phyloP scores from a whole-genome alignment of 2,797 vertebrate genomes.

The Sandelia bainsii region DNA sequence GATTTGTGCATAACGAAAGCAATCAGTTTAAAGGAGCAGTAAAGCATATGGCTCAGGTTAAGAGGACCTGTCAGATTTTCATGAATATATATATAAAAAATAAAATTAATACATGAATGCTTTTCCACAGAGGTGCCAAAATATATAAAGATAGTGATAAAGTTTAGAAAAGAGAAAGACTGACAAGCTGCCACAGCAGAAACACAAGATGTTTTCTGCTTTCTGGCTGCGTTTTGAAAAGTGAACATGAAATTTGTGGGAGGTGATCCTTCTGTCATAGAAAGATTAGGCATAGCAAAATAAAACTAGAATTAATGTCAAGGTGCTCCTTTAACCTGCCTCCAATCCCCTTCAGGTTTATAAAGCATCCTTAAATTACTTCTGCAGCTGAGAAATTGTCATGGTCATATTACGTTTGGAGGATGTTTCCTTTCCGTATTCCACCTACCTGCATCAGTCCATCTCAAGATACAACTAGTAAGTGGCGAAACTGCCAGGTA shows the following conservation, averaged over 20 bases:
- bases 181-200: slow-evolving; percentile 19
- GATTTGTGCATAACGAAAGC: slow-evolving; percentile 10
- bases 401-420: slow-evolving; percentile 25
- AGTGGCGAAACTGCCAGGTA: not conserved
- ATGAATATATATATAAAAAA: slow-evolving; percentile 20
- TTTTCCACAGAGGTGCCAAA: slow-evolving; percentile 7
- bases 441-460: slow-evolving; percentile 24
- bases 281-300: slow-evolving; percentile 56
- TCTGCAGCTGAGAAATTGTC: slow-evolving; percentile 34
- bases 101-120: slow-evolving; percentile 12
- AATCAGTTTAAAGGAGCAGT: slow-evolving; percentile 10
- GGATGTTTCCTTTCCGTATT: slow-evolving; percentile 1
- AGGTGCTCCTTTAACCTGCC: slow-evolving; percentile 49
- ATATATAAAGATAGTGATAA: slow-evolving; percentile 21
- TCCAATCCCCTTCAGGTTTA: slow-evolving; percentile 30
- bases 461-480: slow-evolving; percentile 16
- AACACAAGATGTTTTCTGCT: slow-evolving; percentile 28
- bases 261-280: slow-evolving; percentile 46
- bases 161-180: slow-evolving; percentile 17
- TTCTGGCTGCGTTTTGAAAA: slow-evolving; percentile 37
- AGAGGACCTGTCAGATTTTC: slow-evolving; percentile 17
- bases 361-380: slow-evolving; percentile 18
- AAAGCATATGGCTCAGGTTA: slow-evolving; percentile 14
- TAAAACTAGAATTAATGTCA: slow-evolving; percentile 31
- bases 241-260: slow-evolving; percentile 36